These are phyloP conservation scores for Epizoanthus rinbou DNA, from an alignment of 92 coral and sea anemone species.

Conservation along the genomic window DNA sequence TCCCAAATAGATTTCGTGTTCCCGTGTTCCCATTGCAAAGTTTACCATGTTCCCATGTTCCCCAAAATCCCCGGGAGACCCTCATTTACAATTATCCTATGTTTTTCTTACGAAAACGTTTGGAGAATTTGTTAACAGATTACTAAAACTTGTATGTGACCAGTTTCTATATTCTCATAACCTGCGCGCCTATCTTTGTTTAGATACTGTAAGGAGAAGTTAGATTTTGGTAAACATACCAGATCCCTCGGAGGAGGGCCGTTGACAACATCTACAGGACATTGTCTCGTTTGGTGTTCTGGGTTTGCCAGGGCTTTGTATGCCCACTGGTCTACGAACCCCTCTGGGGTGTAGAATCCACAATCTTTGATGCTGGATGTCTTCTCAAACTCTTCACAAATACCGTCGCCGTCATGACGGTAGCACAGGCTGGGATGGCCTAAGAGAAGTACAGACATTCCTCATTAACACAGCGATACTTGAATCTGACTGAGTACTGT, in stretches of 20 bases:
- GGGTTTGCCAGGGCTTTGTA: conserved; percentile 69
- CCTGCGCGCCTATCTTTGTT: too few species aligned
- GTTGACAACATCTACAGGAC: conserved; percentile 66
- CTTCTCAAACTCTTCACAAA: conserved; percentile 91
- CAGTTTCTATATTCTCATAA: too few species aligned
- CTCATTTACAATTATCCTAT: too few species aligned
- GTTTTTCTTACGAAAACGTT: too few species aligned
- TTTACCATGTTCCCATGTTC: too few species aligned
- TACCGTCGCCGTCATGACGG: conserved; percentile 95
- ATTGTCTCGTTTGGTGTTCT: conserved; percentile 38
- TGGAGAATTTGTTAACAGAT: too few species aligned
- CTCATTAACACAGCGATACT: too few species aligned
- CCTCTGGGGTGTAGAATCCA: conserved; percentile 95
- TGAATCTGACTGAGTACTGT: neutral
- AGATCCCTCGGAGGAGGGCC: conserved; percentile 83
- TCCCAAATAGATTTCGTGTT: too few species aligned
- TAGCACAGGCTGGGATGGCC: conserved; percentile 98
- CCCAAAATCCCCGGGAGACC: too few species aligned
- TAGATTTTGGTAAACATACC: conserved; percentile 52
- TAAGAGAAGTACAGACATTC: neutral
- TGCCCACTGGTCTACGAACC: conserved; percentile 96
- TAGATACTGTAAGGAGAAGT: too few species aligned
- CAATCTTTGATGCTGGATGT: conserved; percentile 90
- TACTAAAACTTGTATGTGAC: too few species aligned
- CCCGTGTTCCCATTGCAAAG: too few species aligned